These are phyloP conservation scores for Amphipoea lucens DNA, from an alignment of 2,888 invertebrate species.

Conservation along the genomic window DNA sequence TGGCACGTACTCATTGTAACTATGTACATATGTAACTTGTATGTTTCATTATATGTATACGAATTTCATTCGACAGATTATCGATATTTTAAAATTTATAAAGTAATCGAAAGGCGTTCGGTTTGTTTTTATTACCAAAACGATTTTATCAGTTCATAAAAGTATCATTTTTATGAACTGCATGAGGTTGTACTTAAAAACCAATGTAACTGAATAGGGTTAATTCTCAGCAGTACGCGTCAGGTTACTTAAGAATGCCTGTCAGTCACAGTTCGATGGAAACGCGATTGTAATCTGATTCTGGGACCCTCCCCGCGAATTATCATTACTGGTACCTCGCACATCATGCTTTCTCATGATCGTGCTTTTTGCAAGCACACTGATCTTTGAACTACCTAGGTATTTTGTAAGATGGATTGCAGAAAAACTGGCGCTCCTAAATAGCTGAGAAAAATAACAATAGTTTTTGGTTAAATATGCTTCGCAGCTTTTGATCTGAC, in stretches of 20 bases:
- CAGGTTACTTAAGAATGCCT: conserved; percentile 66
- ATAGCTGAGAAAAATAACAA: too few species aligned
- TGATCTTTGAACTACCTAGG: background rate
- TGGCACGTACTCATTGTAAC: background rate
- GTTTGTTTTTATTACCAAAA: conserved; percentile 25
- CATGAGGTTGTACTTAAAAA: conserved; percentile 30
- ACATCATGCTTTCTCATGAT: conserved; percentile 33
- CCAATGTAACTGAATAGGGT: conserved; percentile 55
- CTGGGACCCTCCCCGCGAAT: conserved; percentile 64
- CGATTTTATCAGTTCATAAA: conserved; percentile 19
- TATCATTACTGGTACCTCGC: conserved; percentile 55
- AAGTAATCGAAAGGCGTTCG: background rate
- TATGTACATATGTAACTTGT: background rate
- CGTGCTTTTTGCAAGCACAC: background rate
- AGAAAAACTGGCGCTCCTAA: background rate
- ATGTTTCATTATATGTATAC: background rate
- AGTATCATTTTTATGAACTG: conserved; percentile 28
- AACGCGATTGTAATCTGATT: conserved; percentile 74
- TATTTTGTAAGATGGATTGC: background rate
- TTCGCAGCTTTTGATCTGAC: background rate
- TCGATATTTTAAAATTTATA: background rate
- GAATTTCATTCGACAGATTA: background rate
- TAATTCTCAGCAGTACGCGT: conserved; percentile 54
- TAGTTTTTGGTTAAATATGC: background rate
- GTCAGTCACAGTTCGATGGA: conserved; percentile 74